These are phyloP conservation scores for Siniperca scherzeri DNA, from an alignment of 2,797 vertebrate species.

Conservation along the genomic window DNA sequence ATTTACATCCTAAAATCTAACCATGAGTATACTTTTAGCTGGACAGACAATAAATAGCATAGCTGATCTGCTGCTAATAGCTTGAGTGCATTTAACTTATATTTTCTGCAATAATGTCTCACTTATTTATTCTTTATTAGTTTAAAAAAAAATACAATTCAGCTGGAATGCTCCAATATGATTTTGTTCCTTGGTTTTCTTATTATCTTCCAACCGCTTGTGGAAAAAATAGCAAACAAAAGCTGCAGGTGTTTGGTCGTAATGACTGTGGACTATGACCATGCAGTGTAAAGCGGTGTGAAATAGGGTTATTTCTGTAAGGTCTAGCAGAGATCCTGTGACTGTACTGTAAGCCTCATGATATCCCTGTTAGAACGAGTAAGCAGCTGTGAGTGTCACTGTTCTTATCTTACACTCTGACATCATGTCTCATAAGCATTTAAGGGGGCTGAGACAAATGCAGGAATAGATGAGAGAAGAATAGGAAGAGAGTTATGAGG, in stretches of 20 bases:
- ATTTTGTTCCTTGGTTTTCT: not conserved
- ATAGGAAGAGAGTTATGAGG: not conserved
- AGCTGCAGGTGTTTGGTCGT: conserved; percentile 46
- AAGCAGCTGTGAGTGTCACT: conserved; percentile 34
- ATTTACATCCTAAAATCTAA: conserved; percentile 20
- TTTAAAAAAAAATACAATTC: not conserved
- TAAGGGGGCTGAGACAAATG: conserved; percentile 17
- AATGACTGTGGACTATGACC: conserved; percentile 36
- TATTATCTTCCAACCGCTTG: not conserved
- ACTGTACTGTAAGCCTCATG: conserved; percentile 26
- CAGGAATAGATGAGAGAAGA: conserved; percentile 4
- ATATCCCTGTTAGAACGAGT: conserved; percentile 26
- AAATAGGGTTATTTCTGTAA: conserved; percentile 2
- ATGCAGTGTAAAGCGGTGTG: not conserved
- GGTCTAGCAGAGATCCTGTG: conserved; percentile 26
- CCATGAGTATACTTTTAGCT: not conserved
- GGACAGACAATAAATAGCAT: not conserved
- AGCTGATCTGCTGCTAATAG: not conserved
- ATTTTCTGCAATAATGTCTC: not conserved
- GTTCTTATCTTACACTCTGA: conserved; percentile 19
- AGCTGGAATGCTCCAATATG: not conserved
- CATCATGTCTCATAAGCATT: conserved; percentile 27
- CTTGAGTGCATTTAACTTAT: not conserved
- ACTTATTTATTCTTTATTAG: not conserved
- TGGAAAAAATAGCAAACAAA: conserved; percentile 47